Conservation (phyloP, 1,140 invertebrate genomes). For the Stegodyphus mimosarum region DNA sequence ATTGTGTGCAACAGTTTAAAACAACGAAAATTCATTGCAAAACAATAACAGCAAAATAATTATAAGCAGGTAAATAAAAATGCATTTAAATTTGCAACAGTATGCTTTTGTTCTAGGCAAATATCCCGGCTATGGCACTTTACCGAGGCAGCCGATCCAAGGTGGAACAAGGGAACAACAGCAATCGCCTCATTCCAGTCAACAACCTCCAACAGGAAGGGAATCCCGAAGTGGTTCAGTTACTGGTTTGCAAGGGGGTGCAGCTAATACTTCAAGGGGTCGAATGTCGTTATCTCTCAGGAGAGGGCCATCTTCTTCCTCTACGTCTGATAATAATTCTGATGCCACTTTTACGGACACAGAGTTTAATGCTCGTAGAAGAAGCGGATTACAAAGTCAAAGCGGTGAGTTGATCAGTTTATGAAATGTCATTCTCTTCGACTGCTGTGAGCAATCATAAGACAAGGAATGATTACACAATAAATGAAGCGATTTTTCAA, state of each 20-base stretch:
- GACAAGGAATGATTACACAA: too few relatives aligned
- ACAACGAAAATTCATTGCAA: not conserved
- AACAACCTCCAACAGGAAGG: not conserved
- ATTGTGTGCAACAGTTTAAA: not conserved
- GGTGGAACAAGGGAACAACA: not conserved
- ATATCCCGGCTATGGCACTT: constrained; percentile 39
- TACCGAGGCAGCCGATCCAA: constrained; percentile 33
- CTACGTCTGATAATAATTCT: constrained; percentile 62
- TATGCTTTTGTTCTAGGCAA: constrained; percentile 8
- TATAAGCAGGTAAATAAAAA: too few relatives aligned
- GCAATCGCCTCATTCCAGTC: not conserved
- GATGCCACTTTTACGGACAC: constrained; percentile 62
- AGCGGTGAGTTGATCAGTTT: constrained; percentile 26
- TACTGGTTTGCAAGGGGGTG: not conserved
- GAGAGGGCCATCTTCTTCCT: constrained; percentile 60
- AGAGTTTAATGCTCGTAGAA: constrained; percentile 25
- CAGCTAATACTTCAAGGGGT: not conserved
- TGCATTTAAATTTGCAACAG: not conserved
- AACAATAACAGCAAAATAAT: not conserved
- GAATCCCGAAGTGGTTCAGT: constrained; percentile 21
- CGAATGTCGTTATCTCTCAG: constrained; percentile 52
- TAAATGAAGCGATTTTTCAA: too few relatives aligned
- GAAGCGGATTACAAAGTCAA: constrained; percentile 35
- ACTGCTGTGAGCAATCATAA: too few relatives aligned
- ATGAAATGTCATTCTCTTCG: too few relatives aligned